Percentiles rank a stretch among this genome's conserved stretches.
phyloP scores from a whole-genome alignment of 30 jellyfish, hydroid and myxozoan genomes.

The Hydractinia symbiolongicarpus region DNA sequence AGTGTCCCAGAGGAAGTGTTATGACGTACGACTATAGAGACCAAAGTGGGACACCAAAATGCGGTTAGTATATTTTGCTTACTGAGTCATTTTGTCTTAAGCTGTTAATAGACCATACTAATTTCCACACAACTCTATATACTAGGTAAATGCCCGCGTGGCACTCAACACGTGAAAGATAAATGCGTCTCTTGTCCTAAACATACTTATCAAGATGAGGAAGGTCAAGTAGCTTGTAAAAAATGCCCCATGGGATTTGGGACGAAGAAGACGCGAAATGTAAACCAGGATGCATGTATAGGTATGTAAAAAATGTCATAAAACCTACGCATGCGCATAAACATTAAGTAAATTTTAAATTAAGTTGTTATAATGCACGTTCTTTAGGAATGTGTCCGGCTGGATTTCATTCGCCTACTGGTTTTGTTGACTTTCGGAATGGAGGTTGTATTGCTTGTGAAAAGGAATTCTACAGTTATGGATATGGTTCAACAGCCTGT shows the following conservation, averaged over 20 bases:
- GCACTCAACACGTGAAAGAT: background rate
- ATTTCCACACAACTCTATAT: background rate
- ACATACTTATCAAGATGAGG: constrained; percentile 72
- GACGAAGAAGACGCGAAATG: background rate
- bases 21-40: background rate
- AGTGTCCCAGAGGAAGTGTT: constrained; percentile 1
- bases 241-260: constrained; percentile 39
- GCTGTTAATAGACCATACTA: background rate
- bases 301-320: background rate
- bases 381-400: constrained; percentile 57
- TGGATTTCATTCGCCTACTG: constrained; percentile 48
- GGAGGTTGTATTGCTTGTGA: constrained; percentile 67
- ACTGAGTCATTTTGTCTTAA: no score
- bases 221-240: constrained; percentile 55
- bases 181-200: constrained; percentile 55
- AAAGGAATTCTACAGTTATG: constrained; percentile 49
- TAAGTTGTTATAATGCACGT: background rate
- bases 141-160: constrained; percentile 8
- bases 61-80: background rate
- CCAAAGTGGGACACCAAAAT: background rate
- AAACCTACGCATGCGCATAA: background rate
- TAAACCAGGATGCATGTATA: background rate
- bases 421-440: constrained; percentile 32
- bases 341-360: background rate
- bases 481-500: constrained; percentile 44